Conservation (phyloP, 2,888 invertebrate species). For the Germaria angustata region DNA sequence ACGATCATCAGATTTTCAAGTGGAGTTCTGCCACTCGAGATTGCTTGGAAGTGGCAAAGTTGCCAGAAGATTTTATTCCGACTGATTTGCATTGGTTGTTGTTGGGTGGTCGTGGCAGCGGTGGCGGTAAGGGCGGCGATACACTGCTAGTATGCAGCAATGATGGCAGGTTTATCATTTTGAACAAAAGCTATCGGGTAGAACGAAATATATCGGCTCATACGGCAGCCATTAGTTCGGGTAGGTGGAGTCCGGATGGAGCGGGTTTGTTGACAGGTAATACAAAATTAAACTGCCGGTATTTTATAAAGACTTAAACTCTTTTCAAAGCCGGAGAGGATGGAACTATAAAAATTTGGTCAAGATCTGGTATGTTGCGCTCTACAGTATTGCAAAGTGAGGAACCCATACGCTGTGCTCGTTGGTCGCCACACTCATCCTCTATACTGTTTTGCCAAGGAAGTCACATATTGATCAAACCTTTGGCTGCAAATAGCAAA, state of each 20-base stretch:
- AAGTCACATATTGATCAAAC: conserved; percentile 85
- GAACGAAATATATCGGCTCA: conserved; percentile 97
- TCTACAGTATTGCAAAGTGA: conserved; percentile 92
- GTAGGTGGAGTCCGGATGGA: conserved; percentile 97
- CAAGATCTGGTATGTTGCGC: conserved; percentile 94
- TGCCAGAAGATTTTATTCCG: conserved; percentile 91
- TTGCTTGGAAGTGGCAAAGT: conserved; percentile 87
- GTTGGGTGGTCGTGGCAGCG: conserved; percentile 76
- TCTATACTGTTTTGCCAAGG: conserved; percentile 87
- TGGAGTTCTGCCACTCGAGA: conserved; percentile 93
- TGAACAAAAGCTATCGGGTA: conserved; percentile 93
- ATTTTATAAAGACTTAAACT: neutral
- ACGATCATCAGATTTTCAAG: conserved; percentile 92
- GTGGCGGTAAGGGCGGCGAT: conserved; percentile 82
- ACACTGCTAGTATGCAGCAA: conserved; percentile 91
- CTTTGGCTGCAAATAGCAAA: conserved; percentile 87
- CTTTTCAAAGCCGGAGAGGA: conserved; percentile 92
- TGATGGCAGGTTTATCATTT: conserved; percentile 93
- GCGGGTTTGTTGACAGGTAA: conserved; percentile 88
- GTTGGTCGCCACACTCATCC: conserved; percentile 89
- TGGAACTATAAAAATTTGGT: conserved; percentile 98
- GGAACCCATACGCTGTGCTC: conserved; percentile 90
- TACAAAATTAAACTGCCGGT: too few species aligned
- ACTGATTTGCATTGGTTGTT: conserved; percentile 93
- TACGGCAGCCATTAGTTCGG: conserved; percentile 92